Evolutionary conservation across 2,113 vertebrate species (phyloP).

Genomic region (Orycteropus afer): DNA sequence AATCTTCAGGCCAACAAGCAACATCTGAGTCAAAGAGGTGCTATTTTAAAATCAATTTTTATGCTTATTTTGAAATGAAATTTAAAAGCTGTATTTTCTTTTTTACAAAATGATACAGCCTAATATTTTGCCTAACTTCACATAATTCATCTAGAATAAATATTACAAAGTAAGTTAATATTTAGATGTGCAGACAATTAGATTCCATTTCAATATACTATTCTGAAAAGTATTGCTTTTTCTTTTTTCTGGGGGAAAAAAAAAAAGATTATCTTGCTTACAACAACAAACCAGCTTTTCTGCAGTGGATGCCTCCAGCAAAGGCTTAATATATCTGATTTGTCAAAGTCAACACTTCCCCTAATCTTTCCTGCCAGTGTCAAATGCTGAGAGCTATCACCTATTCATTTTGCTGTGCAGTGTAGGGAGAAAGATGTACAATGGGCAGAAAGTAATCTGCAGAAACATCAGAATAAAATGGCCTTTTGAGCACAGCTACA

Average conservation of each 20-base stretch:
- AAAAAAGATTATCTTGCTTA: not conserved
- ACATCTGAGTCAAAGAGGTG: not conserved
- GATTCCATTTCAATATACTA: not conserved
- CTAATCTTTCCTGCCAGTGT: slow-evolving; percentile 89
- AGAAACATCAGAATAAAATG: slow-evolving; percentile 53
- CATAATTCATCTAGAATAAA: not conserved
- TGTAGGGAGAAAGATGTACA: not conserved
- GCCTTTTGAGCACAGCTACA: not conserved
- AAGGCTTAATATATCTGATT: slow-evolving; percentile 89
- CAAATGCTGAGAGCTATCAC: slow-evolving; percentile 77
- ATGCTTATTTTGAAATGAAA: not conserved
- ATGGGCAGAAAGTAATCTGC: not conserved
- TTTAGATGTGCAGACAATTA: not conserved
- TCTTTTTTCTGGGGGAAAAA: not conserved
- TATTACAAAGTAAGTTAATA: slow-evolving; percentile 32
- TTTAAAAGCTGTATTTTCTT: not conserved
- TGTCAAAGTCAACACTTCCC: slow-evolving; percentile 90
- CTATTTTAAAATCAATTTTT: slow-evolving; percentile 49
- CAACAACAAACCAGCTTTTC: slow-evolving; percentile 61
- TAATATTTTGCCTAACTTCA: not conserved
- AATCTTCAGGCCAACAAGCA: not conserved
- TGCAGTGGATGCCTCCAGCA: slow-evolving; percentile 84
- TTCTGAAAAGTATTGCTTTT: not conserved
- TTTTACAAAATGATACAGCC: not conserved
- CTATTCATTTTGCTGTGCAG: slow-evolving; percentile 79